Conservation (phyloP, 2,113 vertebrate genomes). For the Rhinolophus ferrumequinum region DNA sequence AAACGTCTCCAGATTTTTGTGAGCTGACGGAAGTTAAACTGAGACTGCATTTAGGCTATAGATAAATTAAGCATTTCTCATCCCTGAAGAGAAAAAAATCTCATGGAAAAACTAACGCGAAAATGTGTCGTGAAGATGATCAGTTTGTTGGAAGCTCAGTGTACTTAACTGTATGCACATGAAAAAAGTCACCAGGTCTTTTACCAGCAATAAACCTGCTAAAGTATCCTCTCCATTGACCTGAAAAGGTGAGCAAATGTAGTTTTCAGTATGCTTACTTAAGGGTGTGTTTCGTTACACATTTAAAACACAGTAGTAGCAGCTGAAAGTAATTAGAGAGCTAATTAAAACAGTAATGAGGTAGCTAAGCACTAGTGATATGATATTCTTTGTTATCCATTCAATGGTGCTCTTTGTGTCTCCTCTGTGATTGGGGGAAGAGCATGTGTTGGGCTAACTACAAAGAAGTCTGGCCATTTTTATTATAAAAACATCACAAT, state of each 20-base stretch:
- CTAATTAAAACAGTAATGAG: constrained; percentile 58
- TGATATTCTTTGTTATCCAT: background rate
- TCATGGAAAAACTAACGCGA: background rate
- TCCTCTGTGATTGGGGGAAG: background rate
- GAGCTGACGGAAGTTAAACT: background rate
- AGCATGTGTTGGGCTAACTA: background rate
- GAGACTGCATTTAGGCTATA: background rate
- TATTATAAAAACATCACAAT: constrained; percentile 13
- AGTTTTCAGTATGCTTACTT: background rate
- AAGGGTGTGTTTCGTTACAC: background rate
- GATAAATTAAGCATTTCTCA: background rate
- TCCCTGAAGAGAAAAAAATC: background rate
- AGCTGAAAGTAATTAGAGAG: constrained; percentile 61
- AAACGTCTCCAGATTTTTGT: background rate
- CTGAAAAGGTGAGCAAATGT: background rate
- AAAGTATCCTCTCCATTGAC: background rate
- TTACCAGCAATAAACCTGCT: background rate
- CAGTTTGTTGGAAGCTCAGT: background rate
- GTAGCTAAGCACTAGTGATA: background rate
- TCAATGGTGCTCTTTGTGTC: background rate
- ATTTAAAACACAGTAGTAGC: constrained; percentile 50
- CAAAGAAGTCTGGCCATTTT: background rate
- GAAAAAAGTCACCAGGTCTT: background rate
- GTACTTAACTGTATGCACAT: background rate
- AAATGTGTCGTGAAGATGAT: background rate